These are phyloP conservation scores for Limanda limanda DNA, from an alignment of 2,113 vertebrate genomes.

Conservation along the genomic window DNA sequence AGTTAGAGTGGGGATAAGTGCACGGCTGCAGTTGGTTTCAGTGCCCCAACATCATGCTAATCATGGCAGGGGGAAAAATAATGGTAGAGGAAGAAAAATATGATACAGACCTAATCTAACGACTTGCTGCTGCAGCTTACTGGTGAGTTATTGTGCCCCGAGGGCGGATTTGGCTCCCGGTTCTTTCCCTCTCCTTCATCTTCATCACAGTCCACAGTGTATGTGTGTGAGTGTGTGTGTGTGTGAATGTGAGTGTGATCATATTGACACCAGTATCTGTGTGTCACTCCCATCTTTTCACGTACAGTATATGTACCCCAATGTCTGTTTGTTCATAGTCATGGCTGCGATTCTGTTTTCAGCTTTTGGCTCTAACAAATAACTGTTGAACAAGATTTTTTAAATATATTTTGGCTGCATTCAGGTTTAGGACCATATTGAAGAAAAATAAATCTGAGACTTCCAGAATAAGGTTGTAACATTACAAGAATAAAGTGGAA, in stretches of 20 bases:
- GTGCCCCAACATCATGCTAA: conserved; percentile 76
- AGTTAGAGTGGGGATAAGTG: conserved; percentile 68
- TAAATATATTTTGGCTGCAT: not conserved
- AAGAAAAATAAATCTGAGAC: no score
- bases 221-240: conserved; percentile 29
- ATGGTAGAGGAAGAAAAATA: conserved; percentile 59
- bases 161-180: conserved; percentile 69
- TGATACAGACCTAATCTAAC: conserved; percentile 77
- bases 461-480: no score
- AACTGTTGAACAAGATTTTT: conserved; percentile 15
- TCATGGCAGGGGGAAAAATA: conserved; percentile 73
- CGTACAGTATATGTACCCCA: not conserved
- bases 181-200: conserved; percentile 60
- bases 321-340: not conserved
- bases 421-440: not conserved
- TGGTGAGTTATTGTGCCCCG: conserved; percentile 75
- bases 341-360: not conserved
- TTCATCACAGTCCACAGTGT: conserved; percentile 64
- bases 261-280: not conserved
- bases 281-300: conserved; percentile 24
- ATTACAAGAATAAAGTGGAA: no score
- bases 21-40: conserved; percentile 63
- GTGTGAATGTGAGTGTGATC: not conserved
- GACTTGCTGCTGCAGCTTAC: conserved; percentile 69
- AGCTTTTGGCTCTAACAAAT: not conserved